Evolutionary conservation across 1,140 invertebrate species (phyloP), one percentile per base, ranked within the genome.

Genomic region (Teleopsis dalmanni): DNA sequence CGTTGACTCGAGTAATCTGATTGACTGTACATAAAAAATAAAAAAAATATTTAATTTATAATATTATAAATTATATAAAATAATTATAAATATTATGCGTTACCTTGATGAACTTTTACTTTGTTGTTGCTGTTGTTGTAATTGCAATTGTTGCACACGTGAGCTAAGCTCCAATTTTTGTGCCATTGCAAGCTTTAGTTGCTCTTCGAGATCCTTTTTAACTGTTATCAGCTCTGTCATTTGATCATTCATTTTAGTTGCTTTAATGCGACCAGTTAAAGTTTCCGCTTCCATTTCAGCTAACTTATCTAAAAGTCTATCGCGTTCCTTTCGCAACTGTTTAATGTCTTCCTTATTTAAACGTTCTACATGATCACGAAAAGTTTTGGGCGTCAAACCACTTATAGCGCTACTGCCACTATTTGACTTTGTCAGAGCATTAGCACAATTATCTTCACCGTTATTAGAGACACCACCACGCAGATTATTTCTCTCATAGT

Each of bases 271-370:
- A 33, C 77, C 79, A 0, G 81, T 79, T 37, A 83, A 69, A 22
- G 80, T 80, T 51, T 85, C 81, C 0, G 83, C 81, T 60, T 88
- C 85, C 61, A 87, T 77, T 58, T 84, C 82, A 4, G 81, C 78
- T 4, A 85, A 75, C 47, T 81, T 80, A 37, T 84, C 79, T 26
- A 87, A 62, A 35, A 87, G 61, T 6, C 80, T 73, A 59, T 88
- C 83, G n/a, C 84, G 77, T 57, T 89, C 86, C 31, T 74, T 73
- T 5, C 80, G 77, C 35, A 88, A 64, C 40, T 77, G 73, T 43
- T 66, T 68, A 34, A 76, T 56, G 51, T 78, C 76, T 52, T 71
- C 67, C 13, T 62, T 64, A 51, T 64, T 71, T 25, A 70, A 38
- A 21, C 62, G 57, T 49, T 68, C 63, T 41, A 71, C 58, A 52